Conservation (phyloP, 2,888 invertebrate genomes). For the Rhodophaea formosa region DNA sequence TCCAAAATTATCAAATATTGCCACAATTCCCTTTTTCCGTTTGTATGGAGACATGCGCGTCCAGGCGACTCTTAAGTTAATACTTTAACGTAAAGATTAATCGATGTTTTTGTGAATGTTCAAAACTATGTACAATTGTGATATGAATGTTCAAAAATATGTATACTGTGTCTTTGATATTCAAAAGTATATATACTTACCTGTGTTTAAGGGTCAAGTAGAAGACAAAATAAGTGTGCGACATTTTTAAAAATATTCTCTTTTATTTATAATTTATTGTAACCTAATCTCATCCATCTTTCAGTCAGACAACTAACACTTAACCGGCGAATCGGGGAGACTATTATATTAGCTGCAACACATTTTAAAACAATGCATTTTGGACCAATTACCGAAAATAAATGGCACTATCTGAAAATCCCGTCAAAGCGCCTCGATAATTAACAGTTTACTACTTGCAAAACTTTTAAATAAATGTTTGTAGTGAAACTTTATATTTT, state of each 20-base stretch:
- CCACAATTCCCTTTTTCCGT: too few relatives aligned
- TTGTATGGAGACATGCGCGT: too few relatives aligned
- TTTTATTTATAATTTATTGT: slow-evolving; percentile 76
- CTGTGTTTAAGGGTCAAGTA: background rate
- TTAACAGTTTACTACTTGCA: too few relatives aligned
- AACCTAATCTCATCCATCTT: slow-evolving; percentile 65
- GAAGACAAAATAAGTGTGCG: slow-evolving; percentile 40
- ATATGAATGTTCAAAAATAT: background rate
- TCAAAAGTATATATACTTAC: background rate
- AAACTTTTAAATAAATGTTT: too few relatives aligned
- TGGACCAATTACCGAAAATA: slow-evolving; percentile 24
- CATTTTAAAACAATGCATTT: slow-evolving; percentile 47
- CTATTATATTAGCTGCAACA: slow-evolving; percentile 43
- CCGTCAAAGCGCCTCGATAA: too few relatives aligned
- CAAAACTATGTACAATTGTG: background rate
- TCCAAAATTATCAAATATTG: too few relatives aligned
- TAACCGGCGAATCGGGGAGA: slow-evolving; percentile 61
- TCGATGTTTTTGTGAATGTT: too few relatives aligned
- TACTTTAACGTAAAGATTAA: too few relatives aligned
- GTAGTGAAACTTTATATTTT: too few relatives aligned
- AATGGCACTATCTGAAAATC: too few relatives aligned
- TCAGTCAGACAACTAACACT: slow-evolving; percentile 58
- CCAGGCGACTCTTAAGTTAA: too few relatives aligned
- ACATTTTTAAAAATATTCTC: slow-evolving; percentile 70
- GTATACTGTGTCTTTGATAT: background rate